Percentiles rank a stretch among this genome's conserved stretches.
Conservation (phyloP, 2,888 invertebrate species). For the Drosophila putrida region DNA sequence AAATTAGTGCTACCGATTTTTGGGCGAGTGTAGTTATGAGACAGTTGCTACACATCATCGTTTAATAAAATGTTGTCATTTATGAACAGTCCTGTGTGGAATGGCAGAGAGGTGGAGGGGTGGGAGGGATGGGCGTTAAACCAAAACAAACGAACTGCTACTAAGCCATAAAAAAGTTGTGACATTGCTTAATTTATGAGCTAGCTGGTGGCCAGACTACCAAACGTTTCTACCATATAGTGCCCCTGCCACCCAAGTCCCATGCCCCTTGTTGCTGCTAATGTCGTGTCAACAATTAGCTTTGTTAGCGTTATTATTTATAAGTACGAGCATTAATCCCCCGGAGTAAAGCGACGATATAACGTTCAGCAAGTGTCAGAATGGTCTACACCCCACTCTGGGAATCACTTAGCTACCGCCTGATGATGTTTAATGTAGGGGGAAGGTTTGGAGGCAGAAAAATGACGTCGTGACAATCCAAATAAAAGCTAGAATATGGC, state of each 20-base stretch:
- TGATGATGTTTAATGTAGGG: conserved; percentile 3
- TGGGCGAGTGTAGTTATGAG: conserved; percentile 15
- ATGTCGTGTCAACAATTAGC: conserved; percentile 75
- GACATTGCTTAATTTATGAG: conserved; percentile 72
- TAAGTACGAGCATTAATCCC: conserved; percentile 57
- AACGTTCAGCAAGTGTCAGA: conserved; percentile 36
- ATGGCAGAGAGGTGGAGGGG: too few relatives aligned
- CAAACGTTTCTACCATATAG: background rate
- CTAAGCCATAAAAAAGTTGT: conserved; percentile 57
- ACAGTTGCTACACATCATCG: conserved; percentile 15
- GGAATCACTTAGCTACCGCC: conserved; percentile 18
- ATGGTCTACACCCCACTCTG: conserved; percentile 1
- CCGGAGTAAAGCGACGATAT: conserved; percentile 20
- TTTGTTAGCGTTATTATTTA: conserved; percentile 62
- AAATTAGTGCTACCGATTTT: conserved; percentile 16
- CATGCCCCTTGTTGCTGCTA: conserved; percentile 29
- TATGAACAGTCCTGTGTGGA: conserved; percentile 16
- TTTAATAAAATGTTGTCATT: conserved; percentile 7
- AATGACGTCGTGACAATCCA: conserved; percentile 12
- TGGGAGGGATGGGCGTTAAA: conserved; percentile 31
- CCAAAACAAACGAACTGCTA: conserved; percentile 62
- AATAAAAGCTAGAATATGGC: background rate
- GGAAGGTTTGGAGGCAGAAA: background rate
- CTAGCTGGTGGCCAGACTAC: conserved; percentile 28
- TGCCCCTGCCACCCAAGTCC: background rate